phyloP scores from a whole-genome alignment of 2,797 vertebrate species.

The Brachyalestes nurse region DNA sequence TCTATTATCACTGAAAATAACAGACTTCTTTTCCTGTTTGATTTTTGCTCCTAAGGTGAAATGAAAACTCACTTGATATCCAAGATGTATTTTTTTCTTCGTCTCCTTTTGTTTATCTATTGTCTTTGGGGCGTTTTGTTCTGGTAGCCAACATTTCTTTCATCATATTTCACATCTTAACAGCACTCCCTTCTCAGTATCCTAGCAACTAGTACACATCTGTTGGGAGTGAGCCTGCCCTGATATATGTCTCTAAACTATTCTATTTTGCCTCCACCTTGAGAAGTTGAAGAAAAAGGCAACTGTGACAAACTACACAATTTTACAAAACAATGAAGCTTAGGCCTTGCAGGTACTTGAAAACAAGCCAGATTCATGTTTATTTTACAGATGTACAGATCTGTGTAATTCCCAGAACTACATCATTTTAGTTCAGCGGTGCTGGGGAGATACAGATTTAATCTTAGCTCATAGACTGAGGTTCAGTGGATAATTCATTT shows the following conservation, averaged over 20 bases:
- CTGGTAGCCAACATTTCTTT: constrained; percentile 49
- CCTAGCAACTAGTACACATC: constrained; percentile 62
- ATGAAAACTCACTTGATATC: constrained; percentile 17
- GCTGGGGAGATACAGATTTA: not conserved
- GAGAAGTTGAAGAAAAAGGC: constrained; percentile 27
- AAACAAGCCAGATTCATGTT: constrained; percentile 23
- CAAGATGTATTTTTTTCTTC: not conserved
- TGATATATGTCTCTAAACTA: constrained; percentile 50
- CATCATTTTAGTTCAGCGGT: not conserved
- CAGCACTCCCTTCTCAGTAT: constrained; percentile 54
- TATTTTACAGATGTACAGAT: not conserved
- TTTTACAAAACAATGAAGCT: constrained; percentile 12
- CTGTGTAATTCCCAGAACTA: not conserved
- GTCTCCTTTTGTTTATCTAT: constrained; percentile 29
- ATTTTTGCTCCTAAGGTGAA: constrained; percentile 25
- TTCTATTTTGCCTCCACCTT: constrained; percentile 47
- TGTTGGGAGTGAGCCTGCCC: constrained; percentile 47
- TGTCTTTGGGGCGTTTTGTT: constrained; percentile 50
- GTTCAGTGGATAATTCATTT: not conserved
- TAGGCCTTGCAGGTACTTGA: constrained; percentile 33
- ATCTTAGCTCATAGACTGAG: not conserved
- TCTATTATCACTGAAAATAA: not conserved
- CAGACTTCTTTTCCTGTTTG: constrained; percentile 8
- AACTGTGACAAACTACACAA: constrained; percentile 10
- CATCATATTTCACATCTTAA: constrained; percentile 58